Evolutionary conservation across 2,797 vertebrate species (phyloP), one percentile per base, ranked within the genome.

Genomic region (Neosilurus mollespiculum): DNA sequence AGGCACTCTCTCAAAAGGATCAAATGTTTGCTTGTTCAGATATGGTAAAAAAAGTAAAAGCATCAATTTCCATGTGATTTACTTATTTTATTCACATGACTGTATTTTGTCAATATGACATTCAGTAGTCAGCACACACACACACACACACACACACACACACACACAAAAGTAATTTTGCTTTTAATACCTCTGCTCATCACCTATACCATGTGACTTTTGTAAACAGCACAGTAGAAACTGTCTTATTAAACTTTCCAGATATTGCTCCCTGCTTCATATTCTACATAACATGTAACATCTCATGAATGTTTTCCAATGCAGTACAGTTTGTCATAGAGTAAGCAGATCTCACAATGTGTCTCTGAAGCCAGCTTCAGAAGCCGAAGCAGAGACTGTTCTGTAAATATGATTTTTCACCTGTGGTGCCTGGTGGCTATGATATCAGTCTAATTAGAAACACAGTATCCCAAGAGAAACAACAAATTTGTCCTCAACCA

Each of bases 401-500:
- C n/a, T 53, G 12, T 72, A 53, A 72, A 72, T 26, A 15, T 16
- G 14, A 24, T 53, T 53, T 24, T 24, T 53, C n/a, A 24, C 22
- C 49, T n/a, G 18, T 43, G 66, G 16, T 69, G 16, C 34, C 67
- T 49, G 10, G 9, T 12, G 18, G 37, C 67, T 43, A 71, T 49
- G 37, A 34, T 43, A 15, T 70, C 66, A 80, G 59, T 82, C 82
- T 82, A 65, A 84, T 84, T 82, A 65, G 61, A 73, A 16, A 69
- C 54, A 18, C 59, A 54, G 6, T 12, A 54, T 79, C 34, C 80
- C 75, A 26, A 30, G 51, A 78, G 76, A 16, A 22, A 37, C 7
- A 54, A 64, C 24, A 65, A 80, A 86, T 58, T 15, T 78, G 73
- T 79, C 53, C 53, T 56, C 3, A n/a, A 66, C 62, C 18, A 81